A percentile compares a stretch with the other conserved stretches of the same genome.
Conservation (phyloP, 2,888 invertebrate genomes). For the Ypsolopha scabrella region DNA sequence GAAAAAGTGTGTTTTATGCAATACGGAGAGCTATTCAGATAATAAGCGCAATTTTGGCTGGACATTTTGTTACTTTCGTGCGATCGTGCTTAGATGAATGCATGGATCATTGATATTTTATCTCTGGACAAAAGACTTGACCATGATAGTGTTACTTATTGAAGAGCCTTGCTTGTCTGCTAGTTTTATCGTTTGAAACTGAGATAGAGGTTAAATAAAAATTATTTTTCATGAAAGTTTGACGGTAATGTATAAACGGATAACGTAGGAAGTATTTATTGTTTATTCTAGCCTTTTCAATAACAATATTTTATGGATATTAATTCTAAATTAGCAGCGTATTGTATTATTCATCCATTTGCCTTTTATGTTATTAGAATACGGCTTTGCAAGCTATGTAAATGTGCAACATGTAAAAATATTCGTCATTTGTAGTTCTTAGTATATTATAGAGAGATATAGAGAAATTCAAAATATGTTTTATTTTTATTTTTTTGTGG, state of each 20-base stretch:
- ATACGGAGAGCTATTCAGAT: background rate
- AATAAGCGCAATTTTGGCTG: no score
- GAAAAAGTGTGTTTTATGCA: background rate
- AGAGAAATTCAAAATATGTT: slow-evolving; percentile 47
- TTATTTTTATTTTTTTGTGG: slow-evolving; percentile 40
- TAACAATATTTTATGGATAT: background rate
- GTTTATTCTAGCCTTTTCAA: slow-evolving; percentile 7
- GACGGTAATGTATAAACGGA: background rate
- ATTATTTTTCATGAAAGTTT: background rate
- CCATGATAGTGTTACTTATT: no score
- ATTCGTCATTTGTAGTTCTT: slow-evolving; percentile 36
- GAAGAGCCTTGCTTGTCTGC: no score
- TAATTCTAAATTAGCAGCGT: background rate
- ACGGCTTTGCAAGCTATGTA: slow-evolving; percentile 60
- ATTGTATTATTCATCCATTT: background rate
- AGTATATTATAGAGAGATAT: slow-evolving; percentile 32
- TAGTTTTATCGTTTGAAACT: background rate
- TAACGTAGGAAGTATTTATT: slow-evolving; percentile 2
- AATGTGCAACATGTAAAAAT: slow-evolving; percentile 54
- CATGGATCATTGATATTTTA: no score
- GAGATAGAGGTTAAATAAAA: background rate
- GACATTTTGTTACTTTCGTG: no score
- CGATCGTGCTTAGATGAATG: no score
- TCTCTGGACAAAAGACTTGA: no score
- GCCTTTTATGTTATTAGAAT: slow-evolving; percentile 8